Evolutionary conservation across 2,888 invertebrate genomes (phyloP).

Genomic region (Sminthurinus aureus): DNA sequence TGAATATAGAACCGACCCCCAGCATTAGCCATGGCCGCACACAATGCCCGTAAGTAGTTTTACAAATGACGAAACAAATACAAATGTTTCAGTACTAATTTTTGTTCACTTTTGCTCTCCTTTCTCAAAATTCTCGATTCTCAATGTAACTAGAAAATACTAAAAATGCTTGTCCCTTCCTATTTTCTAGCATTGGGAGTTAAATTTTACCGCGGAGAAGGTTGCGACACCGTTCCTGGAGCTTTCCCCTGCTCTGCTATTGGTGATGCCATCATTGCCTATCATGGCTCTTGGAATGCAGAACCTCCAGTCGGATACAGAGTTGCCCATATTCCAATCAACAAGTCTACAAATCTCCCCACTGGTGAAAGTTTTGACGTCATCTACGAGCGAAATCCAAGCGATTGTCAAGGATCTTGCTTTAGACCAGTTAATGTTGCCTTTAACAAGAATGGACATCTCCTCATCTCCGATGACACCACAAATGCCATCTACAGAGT

Average conservation of each 20-base stretch:
- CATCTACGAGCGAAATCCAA: conserved; percentile 40
- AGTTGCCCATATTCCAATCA: conserved; percentile 46
- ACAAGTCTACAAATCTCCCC: conserved; percentile 25
- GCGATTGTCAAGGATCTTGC: conserved; percentile 36
- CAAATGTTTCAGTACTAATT: no score
- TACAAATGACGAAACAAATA: no score
- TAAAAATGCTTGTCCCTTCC: no score
- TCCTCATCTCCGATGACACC: conserved; percentile 48
- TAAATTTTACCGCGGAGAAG: conserved; percentile 46
- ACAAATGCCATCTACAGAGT: conserved; percentile 44
- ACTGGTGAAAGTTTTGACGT: neutral
- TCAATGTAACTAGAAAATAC: no score
- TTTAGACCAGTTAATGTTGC: conserved; percentile 53
- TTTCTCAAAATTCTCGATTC: no score
- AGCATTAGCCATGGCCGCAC: conserved; percentile 51
- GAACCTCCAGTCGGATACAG: conserved; percentile 45
- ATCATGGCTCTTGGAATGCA: conserved; percentile 52
- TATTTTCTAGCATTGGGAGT: conserved; percentile 55
- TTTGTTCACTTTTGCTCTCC: no score
- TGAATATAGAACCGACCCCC: conserved; percentile 51
- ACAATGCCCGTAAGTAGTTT: no score
- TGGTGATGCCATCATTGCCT: conserved; percentile 50
- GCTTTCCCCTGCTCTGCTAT: conserved; percentile 51
- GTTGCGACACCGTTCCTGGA: conserved; percentile 42
- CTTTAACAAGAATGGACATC: conserved; percentile 50